phyloP scores from a whole-genome alignment of 2,113 vertebrate species.

The Tragelaphus imberbis region DNA sequence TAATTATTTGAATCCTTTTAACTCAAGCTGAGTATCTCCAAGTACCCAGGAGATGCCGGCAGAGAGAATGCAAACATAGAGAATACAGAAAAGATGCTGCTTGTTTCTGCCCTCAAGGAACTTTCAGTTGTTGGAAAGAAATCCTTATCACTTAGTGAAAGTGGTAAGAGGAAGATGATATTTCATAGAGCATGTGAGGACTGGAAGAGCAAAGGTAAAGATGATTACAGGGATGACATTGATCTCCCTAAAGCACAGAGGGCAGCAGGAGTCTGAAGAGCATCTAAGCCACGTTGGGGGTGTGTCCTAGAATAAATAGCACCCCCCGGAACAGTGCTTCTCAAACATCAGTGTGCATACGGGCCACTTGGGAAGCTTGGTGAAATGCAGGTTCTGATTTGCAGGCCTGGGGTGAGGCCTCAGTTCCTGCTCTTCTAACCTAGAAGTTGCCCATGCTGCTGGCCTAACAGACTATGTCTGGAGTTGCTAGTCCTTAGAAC shows the following conservation, averaged over 20 bases:
- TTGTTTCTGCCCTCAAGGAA: not conserved
- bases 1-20: not conserved
- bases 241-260: not conserved
- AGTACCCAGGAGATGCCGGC: not conserved
- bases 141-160: not conserved
- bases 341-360: not conserved
- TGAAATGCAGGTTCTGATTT: constrained; percentile 11
- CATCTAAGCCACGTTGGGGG: not conserved
- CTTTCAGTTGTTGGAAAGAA: not conserved
- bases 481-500: not conserved
- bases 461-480: not conserved
- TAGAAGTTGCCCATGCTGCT: not conserved
- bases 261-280: not conserved
- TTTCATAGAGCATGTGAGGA: not conserved
- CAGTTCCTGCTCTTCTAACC: not conserved
- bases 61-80: not conserved
- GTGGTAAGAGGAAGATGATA: not conserved
- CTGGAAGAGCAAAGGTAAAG: not conserved
- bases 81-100: not conserved
- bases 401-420: not conserved
- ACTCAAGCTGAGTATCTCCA: not conserved
- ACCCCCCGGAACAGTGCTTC: not conserved
- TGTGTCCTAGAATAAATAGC: not conserved
- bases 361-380: not conserved
- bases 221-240: not conserved